Percentiles rank a stretch among this genome's conserved stretches.
These are phyloP conservation scores for Lophochroa leadbeateri DNA, from an alignment of 2,113 vertebrate species.

Conservation along the genomic window DNA sequence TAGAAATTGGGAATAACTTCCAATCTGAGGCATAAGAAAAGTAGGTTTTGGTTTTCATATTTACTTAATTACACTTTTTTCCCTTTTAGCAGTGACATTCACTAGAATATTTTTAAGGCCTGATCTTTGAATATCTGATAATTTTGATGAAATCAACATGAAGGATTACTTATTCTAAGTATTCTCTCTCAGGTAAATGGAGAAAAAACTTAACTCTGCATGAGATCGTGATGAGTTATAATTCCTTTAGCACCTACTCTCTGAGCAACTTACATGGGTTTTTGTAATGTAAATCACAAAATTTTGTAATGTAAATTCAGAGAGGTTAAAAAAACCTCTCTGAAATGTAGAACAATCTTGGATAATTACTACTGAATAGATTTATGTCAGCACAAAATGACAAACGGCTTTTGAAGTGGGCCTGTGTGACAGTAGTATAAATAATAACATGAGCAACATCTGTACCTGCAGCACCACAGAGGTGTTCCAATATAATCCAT, in stretches of 20 bases:
- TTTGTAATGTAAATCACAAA: slow-evolving; percentile 4
- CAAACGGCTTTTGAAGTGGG: not conserved
- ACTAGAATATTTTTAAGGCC: not conserved
- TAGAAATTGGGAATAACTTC: not conserved
- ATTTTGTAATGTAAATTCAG: slow-evolving; percentile 8
- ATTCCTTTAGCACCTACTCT: not conserved
- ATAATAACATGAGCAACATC: not conserved
- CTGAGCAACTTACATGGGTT: not conserved
- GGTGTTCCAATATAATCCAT: not conserved
- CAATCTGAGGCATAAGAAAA: not conserved
- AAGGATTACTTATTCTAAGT: not conserved
- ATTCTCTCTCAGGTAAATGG: not conserved
- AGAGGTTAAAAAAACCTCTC: not conserved
- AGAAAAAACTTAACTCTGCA: not conserved
- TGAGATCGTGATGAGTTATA: not conserved
- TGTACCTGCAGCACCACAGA: not conserved
- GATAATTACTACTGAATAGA: not conserved
- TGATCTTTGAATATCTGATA: not conserved
- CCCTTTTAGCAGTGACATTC: not conserved
- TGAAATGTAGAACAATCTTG: not conserved
- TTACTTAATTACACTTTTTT: not conserved
- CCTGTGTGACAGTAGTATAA: not conserved
- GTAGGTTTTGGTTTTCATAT: not conserved
- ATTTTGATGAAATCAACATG: not conserved
- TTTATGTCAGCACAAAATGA: not conserved